phyloP scores from a whole-genome alignment of 35 echinoderm and acorn worm genomes.

The Heliocidaris erythrogramma region DNA sequence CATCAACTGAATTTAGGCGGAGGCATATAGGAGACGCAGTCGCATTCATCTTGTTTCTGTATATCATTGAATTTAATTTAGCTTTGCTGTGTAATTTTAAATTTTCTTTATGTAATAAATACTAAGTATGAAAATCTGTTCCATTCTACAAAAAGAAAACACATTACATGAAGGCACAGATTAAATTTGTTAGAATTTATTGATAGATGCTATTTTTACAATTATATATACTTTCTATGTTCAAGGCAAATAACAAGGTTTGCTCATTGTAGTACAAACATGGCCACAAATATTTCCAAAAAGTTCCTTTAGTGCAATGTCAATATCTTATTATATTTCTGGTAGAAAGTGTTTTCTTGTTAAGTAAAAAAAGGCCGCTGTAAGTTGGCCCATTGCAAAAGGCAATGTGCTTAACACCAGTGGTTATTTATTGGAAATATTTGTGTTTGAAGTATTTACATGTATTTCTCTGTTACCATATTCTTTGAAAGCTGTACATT shows the following conservation, averaged over 20 bases:
- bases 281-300: neutral
- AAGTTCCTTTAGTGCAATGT: neutral
- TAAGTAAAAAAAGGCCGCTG: neutral
- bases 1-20: too few relatives aligned
- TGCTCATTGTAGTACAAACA: neutral
- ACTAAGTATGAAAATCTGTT: neutral
- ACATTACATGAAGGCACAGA: neutral
- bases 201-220: neutral
- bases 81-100: neutral
- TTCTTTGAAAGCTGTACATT: neutral
- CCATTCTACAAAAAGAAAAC: neutral
- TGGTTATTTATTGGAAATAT: neutral
- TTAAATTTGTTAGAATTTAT: neutral
- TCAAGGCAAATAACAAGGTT: neutral
- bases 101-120: neutral
- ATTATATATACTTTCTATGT: neutral
- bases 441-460: neutral
- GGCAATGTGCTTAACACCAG: neutral
- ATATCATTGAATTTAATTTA: neutral
- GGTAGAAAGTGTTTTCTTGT: neutral
- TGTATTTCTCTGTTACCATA: neutral
- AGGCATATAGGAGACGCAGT: too few relatives aligned
- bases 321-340: neutral
- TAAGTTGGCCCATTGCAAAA: neutral
- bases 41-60: neutral